phyloP scores from a whole-genome alignment of 2,888 invertebrate genomes.

The Pedicia rivosa region DNA sequence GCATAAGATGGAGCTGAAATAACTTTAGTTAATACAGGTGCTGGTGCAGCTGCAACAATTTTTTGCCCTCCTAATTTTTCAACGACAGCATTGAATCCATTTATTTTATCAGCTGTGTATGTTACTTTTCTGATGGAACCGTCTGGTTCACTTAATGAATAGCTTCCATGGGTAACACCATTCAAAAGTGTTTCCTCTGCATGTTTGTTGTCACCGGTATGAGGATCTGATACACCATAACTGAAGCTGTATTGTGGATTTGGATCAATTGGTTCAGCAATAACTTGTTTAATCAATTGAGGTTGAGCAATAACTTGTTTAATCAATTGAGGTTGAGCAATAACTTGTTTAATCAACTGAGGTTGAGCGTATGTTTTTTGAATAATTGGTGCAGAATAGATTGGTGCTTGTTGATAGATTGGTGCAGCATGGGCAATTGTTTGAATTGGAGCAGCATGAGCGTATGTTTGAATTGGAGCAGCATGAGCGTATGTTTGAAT shows the following conservation, averaged over 20 bases:
- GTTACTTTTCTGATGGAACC: constrained; percentile 44
- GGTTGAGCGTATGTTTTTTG: constrained; percentile 12
- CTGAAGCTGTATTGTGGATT: constrained; percentile 39
- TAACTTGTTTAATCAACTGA: constrained; percentile 13
- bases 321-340: constrained; percentile 11
- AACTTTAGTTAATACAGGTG: constrained; percentile 5
- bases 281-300: constrained; percentile 13
- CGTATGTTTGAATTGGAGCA: constrained; percentile 17
- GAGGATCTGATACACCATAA: constrained; percentile 41
- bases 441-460: constrained; percentile 17
- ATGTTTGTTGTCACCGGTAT: constrained; percentile 41
- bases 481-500: constrained; percentile 21
- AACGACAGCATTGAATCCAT: constrained; percentile 51
- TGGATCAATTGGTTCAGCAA: constrained; percentile 28
- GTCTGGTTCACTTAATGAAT: constrained; percentile 46
- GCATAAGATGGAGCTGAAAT: constrained; percentile 8
- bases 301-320: constrained; percentile 12
- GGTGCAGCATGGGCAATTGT: constrained; percentile 8
- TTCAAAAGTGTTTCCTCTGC: constrained; percentile 39
- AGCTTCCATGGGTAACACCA: constrained; percentile 47
- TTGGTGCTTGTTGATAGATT: too few species aligned
- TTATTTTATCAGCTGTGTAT: constrained; percentile 47
- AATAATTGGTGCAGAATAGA: constrained; percentile 8
- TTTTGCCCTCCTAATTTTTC: constrained; percentile 30
- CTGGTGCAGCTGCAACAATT: constrained; percentile 13